Conservation (phyloP, 2,113 vertebrate genomes). For the Boulengeromyrus knoepffleri region DNA sequence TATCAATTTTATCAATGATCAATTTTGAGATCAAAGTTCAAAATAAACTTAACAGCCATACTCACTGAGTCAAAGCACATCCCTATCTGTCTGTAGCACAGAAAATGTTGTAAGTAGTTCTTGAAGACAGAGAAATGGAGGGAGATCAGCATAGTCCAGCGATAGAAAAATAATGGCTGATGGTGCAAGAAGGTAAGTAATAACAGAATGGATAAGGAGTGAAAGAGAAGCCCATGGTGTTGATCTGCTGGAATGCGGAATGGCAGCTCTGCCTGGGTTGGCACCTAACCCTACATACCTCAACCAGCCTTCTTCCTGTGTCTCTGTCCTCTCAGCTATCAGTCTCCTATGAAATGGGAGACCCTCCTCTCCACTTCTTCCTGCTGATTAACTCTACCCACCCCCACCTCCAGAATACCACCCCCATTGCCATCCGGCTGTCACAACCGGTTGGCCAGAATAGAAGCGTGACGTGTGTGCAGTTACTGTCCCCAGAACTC, state of each 20-base stretch:
- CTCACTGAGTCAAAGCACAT: background rate
- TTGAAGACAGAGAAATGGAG: background rate
- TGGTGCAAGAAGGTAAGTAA: constrained; percentile 29
- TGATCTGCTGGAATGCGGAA: constrained; percentile 66
- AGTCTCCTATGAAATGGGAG: constrained; percentile 55
- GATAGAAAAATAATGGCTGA: constrained; percentile 19
- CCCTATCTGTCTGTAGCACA: background rate
- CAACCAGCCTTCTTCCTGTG: constrained; percentile 38
- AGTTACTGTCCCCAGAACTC: constrained; percentile 59
- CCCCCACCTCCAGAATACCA: constrained; percentile 51
- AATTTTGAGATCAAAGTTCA: background rate
- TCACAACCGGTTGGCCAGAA: constrained; percentile 55
- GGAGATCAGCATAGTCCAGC: background rate
- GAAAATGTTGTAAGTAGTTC: background rate
- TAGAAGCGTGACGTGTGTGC: constrained; percentile 57
- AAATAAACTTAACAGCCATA: background rate
- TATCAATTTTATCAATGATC: background rate
- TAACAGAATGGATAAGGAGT: constrained; percentile 25
- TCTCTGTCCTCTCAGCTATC: constrained; percentile 20
- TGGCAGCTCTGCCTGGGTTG: constrained; percentile 59
- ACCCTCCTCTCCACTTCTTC: constrained; percentile 60
- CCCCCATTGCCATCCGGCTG: constrained; percentile 63
- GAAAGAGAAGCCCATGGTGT: constrained; percentile 67
- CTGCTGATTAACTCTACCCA: constrained; percentile 47
- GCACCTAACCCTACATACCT: constrained; percentile 65